phyloP scores from a whole-genome alignment of 1,140 invertebrate genomes.

The Ericerus pela region DNA sequence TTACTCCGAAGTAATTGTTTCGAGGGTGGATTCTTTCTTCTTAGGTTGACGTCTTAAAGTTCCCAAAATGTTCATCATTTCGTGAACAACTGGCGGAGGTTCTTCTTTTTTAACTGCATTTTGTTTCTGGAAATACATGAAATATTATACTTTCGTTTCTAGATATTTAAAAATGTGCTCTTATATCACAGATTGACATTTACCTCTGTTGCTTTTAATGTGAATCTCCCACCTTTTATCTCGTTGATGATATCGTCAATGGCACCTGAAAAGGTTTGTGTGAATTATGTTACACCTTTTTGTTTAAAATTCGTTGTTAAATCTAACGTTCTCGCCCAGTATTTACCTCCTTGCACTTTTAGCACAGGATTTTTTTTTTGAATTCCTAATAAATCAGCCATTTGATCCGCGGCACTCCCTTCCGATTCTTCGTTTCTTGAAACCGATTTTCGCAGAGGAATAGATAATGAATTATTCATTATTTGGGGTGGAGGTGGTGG shows the following conservation, averaged over 20 bases:
- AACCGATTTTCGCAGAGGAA: conserved; percentile 17
- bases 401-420: conserved; percentile 35
- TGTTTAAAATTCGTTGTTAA: not conserved
- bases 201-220: conserved; percentile 45
- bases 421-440: conserved; percentile 12
- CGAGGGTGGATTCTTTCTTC: too few species aligned
- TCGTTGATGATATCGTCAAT: conserved; percentile 59
- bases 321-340: not conserved
- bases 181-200: conserved; percentile 20
- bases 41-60: conserved; percentile 42
- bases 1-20: too few species aligned
- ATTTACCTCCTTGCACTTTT: conserved; percentile 29
- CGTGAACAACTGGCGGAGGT: conserved; percentile 46
- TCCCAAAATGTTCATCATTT: conserved; percentile 53
- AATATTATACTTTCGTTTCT: not conserved
- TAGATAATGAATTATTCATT: conserved; percentile 4
- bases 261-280: conserved; percentile 33
- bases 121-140: conserved; percentile 30
- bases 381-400: conserved; percentile 42
- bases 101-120: conserved; percentile 36
- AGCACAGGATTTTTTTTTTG: conserved; percentile 26
- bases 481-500: conserved; percentile 28
- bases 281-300: not conserved
- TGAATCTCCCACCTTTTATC: conserved; percentile 58
- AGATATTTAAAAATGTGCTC: not conserved